Conservation (phyloP, 2,113 vertebrate species). For the Willisornis vidua region DNA sequence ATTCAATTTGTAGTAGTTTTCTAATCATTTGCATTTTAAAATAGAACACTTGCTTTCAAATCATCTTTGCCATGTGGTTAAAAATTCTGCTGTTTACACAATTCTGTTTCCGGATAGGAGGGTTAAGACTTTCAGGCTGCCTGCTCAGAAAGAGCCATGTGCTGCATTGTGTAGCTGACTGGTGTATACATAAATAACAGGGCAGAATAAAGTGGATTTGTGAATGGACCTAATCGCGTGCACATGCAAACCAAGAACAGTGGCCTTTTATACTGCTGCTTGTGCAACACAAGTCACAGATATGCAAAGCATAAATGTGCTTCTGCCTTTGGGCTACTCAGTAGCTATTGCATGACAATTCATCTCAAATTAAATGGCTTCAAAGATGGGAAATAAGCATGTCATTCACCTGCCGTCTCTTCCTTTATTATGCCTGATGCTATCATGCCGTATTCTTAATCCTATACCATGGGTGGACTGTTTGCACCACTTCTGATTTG, state of each 20-base stretch:
- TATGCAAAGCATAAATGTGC: not conserved
- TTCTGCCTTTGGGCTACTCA: not conserved
- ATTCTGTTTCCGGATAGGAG: not conserved
- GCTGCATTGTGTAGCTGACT: not conserved
- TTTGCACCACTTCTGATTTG: not conserved
- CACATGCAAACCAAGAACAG: not conserved
- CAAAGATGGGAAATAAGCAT: not conserved
- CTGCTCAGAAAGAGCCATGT: not conserved
- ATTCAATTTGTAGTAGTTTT: not conserved
- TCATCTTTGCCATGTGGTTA: not conserved
- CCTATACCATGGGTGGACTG: not conserved
- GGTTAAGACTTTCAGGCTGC: not conserved
- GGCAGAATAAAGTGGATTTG: not conserved
- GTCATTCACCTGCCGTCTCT: not conserved
- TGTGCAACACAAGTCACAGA: not conserved
- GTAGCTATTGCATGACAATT: not conserved
- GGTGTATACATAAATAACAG: not conserved
- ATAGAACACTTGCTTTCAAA: not conserved
- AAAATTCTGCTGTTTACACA: not conserved
- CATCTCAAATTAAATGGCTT: slow-evolving; percentile 14
- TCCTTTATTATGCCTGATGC: not conserved
- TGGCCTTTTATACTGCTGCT: not conserved
- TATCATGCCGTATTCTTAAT: not conserved
- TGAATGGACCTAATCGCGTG: not conserved
- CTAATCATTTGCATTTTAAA: not conserved